Conservation (phyloP, 2,113 vertebrate genomes). For the Oncorhynchus gorbuscha region DNA sequence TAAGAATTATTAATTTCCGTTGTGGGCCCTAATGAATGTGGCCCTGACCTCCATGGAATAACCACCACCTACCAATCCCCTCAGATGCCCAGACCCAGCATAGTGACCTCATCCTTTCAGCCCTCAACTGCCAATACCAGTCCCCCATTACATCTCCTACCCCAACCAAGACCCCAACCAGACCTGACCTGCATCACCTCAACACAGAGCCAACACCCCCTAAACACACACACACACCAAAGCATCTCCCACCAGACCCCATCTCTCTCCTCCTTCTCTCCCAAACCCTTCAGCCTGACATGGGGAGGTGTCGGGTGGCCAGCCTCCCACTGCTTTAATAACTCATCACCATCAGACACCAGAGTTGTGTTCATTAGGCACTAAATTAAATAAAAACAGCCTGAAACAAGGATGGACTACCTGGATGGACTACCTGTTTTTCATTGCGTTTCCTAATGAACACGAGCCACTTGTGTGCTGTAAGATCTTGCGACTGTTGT, state of each 20-base stretch:
- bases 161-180: not conserved
- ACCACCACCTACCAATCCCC: not conserved
- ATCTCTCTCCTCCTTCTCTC: not conserved
- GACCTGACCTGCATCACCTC: not conserved
- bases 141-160: not conserved
- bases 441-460: not conserved
- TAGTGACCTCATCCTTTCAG: not conserved
- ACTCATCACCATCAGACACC: too few species aligned
- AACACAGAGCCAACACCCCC: too few species aligned
- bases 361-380: too few species aligned
- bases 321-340: not conserved
- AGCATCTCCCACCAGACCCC: too few species aligned
- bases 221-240: too few species aligned
- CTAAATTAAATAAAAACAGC: too few species aligned
- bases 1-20: too few species aligned
- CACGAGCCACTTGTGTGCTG: slow-evolving; percentile 15
- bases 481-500: slow-evolving; percentile 2
- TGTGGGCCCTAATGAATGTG: too few species aligned
- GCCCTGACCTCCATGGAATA: not conserved
- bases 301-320: slow-evolving; percentile 1
- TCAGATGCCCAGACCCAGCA: not conserved
- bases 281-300: not conserved
- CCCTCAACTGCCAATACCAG: not conserved
- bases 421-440: not conserved
- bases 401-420: too few species aligned